Evolutionary conservation across 2,113 vertebrate genomes (phyloP).

Genomic region (Haemorhous mexicanus): DNA sequence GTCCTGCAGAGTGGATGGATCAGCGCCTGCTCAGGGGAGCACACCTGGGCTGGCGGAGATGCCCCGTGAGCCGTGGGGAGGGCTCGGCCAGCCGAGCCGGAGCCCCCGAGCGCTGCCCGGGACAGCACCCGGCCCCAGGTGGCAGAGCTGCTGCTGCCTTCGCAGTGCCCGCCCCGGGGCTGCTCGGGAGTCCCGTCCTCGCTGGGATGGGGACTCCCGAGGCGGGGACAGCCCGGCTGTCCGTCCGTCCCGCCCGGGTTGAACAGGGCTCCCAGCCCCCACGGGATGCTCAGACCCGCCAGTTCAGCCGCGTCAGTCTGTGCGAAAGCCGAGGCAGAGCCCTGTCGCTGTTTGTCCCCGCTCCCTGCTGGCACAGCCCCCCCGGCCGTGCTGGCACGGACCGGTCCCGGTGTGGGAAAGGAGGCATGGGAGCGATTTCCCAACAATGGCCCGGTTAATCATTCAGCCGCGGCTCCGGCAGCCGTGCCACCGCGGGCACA

Average conservation of each 20-base stretch:
- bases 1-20: background rate
- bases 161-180: background rate
- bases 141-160: background rate
- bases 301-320: rapidly evolving
- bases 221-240: no score
- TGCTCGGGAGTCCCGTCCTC: no score
- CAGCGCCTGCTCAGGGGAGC: background rate
- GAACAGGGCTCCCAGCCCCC: rapidly evolving
- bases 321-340: background rate
- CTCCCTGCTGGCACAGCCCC: background rate
- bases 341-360: background rate
- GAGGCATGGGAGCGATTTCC: background rate
- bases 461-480: background rate
- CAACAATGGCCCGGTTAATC: background rate
- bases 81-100: rapidly evolving
- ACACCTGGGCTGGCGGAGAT: rapidly evolving
- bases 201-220: no score
- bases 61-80: rapidly evolving
- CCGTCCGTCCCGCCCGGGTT: background rate
- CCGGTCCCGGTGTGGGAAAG: background rate
- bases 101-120: no score
- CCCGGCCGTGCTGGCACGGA: rapidly evolving
- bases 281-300: rapidly evolving
- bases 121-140: background rate
- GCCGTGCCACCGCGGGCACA: background rate